Percentiles rank a stretch among this genome's conserved stretches.
phyloP scores from a whole-genome alignment of 2,888 invertebrate species.

The Cryptophagus acutangulus region DNA sequence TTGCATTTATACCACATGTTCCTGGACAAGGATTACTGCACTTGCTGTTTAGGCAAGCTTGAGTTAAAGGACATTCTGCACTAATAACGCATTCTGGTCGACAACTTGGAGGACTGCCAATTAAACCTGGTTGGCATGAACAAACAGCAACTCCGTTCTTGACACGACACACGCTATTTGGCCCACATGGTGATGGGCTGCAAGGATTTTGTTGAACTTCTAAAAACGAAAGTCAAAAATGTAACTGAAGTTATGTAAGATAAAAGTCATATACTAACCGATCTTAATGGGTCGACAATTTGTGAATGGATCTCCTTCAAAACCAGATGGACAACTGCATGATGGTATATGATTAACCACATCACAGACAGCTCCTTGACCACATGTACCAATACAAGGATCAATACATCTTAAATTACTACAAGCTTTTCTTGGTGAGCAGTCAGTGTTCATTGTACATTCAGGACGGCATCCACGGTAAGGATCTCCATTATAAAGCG shows the following conservation, averaged over 20 bases:
- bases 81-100: slow-evolving; percentile 77
- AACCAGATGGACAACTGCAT: slow-evolving; percentile 67
- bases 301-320: slow-evolving; percentile 74
- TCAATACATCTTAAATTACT: slow-evolving; percentile 71
- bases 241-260: neutral
- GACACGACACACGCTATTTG: slow-evolving; percentile 61
- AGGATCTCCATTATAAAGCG: slow-evolving; percentile 69
- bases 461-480: slow-evolving; percentile 72
- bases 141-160: slow-evolving; percentile 56
- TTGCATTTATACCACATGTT: slow-evolving; percentile 69
- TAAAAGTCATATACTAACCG: slow-evolving; percentile 21
- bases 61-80: slow-evolving; percentile 68
- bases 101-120: slow-evolving; percentile 72
- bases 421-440: slow-evolving; percentile 70
- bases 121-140: slow-evolving; percentile 66
- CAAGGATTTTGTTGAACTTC: slow-evolving; percentile 56
- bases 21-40: slow-evolving; percentile 79
- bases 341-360: slow-evolving; percentile 79
- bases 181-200: slow-evolving; percentile 67
- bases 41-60: slow-evolving; percentile 76
- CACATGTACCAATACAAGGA: slow-evolving; percentile 76
- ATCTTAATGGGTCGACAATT: slow-evolving; percentile 45
- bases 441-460: slow-evolving; percentile 76
- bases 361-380: slow-evolving; percentile 71
- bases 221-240: slow-evolving; percentile 15